These are phyloP conservation scores for Pristionchus japonicus DNA, from an alignment of 2,888 invertebrate species.

Conservation along the genomic window DNA sequence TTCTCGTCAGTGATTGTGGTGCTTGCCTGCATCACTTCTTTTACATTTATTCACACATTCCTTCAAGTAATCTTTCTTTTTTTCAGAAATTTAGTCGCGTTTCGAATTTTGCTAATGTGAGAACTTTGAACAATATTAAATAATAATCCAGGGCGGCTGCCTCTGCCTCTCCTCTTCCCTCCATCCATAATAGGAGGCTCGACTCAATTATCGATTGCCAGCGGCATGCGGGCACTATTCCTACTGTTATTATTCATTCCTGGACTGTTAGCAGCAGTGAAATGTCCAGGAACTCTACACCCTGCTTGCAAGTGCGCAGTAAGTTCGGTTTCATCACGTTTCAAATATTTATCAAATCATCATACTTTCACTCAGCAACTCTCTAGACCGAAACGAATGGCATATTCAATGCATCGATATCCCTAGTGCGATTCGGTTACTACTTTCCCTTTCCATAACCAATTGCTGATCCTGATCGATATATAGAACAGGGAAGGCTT, in stretches of 20 bases:
- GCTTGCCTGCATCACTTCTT: neutral
- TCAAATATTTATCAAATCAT: neutral
- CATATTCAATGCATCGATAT: too few species aligned
- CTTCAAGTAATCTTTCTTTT: too few species aligned
- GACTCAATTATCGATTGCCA: neutral
- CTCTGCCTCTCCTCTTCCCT: neutral
- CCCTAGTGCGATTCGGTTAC: too few species aligned
- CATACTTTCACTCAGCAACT: too few species aligned
- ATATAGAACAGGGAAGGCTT: neutral
- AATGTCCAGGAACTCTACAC: neutral
- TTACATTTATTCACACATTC: too few species aligned
- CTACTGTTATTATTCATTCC: neutral
- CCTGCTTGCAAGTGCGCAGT: constrained; percentile 17
- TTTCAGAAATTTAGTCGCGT: too few species aligned
- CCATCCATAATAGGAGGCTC: neutral
- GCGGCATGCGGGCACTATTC: neutral
- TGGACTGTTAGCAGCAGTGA: neutral
- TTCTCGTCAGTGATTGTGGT: neutral
- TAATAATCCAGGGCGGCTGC: constrained; percentile 35
- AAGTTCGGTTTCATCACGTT: neutral
- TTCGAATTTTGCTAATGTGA: neutral
- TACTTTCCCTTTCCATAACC: neutral
- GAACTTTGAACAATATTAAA: too few species aligned
- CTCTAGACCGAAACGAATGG: too few species aligned
- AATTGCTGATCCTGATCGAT: neutral